phyloP scores from a whole-genome alignment of 2,113 vertebrate genomes.

The Spheniscus mendiculus region DNA sequence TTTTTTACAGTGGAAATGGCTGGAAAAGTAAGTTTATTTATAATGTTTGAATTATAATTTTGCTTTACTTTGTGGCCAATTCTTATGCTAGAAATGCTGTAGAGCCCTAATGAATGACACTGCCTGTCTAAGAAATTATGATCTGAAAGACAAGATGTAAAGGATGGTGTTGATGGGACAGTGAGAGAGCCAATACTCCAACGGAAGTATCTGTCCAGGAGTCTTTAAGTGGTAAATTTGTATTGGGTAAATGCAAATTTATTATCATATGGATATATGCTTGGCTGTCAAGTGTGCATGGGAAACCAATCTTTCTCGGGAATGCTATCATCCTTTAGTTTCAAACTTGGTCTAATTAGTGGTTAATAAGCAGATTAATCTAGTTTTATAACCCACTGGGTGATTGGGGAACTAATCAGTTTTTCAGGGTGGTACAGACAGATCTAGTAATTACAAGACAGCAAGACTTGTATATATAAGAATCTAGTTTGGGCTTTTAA shows the following conservation, averaged over 20 bases:
- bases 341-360: background rate
- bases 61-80: background rate
- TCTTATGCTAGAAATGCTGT: background rate
- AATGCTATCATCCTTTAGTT: background rate
- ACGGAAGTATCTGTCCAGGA: background rate
- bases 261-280: background rate
- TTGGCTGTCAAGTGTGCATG: background rate
- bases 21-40: constrained; percentile 85
- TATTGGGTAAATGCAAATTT: background rate
- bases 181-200: background rate
- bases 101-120: background rate
- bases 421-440: background rate
- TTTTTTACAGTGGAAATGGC: constrained; percentile 95
- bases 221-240: background rate
- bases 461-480: background rate
- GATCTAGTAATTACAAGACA: background rate
- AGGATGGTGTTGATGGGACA: background rate
- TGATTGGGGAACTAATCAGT: background rate
- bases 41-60: background rate
- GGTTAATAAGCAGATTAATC: background rate
- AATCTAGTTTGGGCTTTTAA: background rate
- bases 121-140: background rate
- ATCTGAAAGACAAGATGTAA: background rate
- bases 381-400: background rate
- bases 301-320: background rate